Evolutionary conservation across 2,888 invertebrate genomes (phyloP), one percentile per base, ranked within the genome.

Genomic region (Eupsilia transversa): DNA sequence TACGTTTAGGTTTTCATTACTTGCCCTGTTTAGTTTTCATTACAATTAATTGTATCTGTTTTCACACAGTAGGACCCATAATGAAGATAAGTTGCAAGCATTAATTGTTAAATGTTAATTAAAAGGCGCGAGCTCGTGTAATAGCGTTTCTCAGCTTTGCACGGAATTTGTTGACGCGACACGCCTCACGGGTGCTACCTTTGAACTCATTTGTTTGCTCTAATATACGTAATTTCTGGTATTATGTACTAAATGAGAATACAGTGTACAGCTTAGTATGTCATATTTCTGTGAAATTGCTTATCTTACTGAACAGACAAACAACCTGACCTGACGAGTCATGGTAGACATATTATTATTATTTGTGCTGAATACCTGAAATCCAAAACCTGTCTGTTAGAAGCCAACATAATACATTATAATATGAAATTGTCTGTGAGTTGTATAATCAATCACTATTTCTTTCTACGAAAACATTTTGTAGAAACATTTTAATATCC

Each of bases 41-140:
- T 80, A 75, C 41, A 75, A 80, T 71, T 72, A 82, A 86, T 85
- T 68, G 82, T 79, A 35, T 59, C 59, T 71, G 60, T 65, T 65
- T 80, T 56, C 66, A 60, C 66, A 61, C 65, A 82, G 52, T 81
- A 38, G 43, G 63, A 79, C 72, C 46, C 49, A 75, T 83, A 85
- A 87, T 83, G 74, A 83, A 86, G 81, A 87, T 70, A 83, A 81
- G 77, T 78, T 61, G 74, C 68, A 59, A 70, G 75, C 74, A 74
- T 87, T 78, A 59, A 81, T 85, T 85, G 85, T 73, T 73, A 77
- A 74, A 81, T 78, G 82, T 80, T 82, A 85, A 84, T 87, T 85
- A 79, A 80, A 80, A 80, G 41, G 61, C 46, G 67, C 72, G 64
- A 77, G 65, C 69, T 68, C n/a, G 43, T 80, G 56, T 74, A 80